Evolutionary conservation across 2,888 invertebrate species (phyloP), one percentile per base, ranked within the genome.

Genomic region (Blastobasis adustella): DNA sequence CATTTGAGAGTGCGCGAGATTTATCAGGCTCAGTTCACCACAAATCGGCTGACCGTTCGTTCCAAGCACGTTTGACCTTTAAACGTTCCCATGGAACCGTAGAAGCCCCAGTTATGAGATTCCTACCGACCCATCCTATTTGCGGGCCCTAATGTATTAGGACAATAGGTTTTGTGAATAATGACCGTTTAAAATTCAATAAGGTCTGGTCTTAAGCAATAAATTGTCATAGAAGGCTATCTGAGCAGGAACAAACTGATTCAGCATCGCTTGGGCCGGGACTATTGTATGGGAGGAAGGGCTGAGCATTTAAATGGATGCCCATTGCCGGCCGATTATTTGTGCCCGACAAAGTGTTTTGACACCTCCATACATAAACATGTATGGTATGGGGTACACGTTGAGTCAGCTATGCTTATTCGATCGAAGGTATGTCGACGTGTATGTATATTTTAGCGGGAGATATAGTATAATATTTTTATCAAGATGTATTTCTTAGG

Each of bases 171-270:
- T 70, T 65, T 60, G 71, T 68, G 70, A 68, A 74, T 75, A 76
- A 76, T 75, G 71, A 70, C 73, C 72, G 79, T 52, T 86, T 85
- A 83, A 83, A 82, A 85, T 86, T 84, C 82, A 86, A 83, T 84
- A 81, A 76, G 55, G 76, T 66, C 67, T 61, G 62, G 63, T 67
- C 61, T 61, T 58, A 62, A 66, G 79, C 75, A 83, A 86, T 87
- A 88, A 86, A 86, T 87, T 84, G 76, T 81, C 78, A 71, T 73
- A 83, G 75, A 86, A 86, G 87, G 87, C 87, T 88, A 88, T 88
- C 87, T 75, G 65, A 71, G 63, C 60, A 73, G 79, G 79, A 78
- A 77, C 76, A 69, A 85, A 86, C 86, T 75, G 80, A 85, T 85
- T 73, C 80, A 73, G 79, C 23, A 23, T 23, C 23, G 23, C 23